Percentiles rank a stretch among this genome's conserved stretches.
Conservation (phyloP, 2,888 invertebrate species). For the Autographa gamma region DNA sequence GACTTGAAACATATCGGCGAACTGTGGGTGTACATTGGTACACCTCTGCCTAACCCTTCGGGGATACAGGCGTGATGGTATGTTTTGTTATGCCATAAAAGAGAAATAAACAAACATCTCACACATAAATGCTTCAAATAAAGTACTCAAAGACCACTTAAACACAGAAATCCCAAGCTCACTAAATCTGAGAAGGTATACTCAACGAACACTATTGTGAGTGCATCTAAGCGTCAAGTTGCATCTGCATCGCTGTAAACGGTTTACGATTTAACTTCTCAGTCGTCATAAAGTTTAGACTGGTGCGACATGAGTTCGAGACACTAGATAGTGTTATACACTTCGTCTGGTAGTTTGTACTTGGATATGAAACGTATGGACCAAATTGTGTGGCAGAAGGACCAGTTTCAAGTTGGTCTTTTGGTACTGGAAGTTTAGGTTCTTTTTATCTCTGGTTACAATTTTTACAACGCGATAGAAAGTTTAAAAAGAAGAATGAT, state of each 20-base stretch:
- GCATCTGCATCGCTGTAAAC: constrained; percentile 19
- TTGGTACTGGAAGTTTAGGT: not conserved
- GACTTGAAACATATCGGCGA: too few relatives aligned
- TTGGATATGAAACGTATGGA: constrained; percentile 1
- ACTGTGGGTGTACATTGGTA: too few relatives aligned
- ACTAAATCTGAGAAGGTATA: not conserved
- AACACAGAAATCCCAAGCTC: not conserved
- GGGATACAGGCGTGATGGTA: too few relatives aligned
- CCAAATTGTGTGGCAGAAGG: not conserved
- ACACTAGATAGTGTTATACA: constrained; percentile 11
- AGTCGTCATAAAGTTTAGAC: not conserved
- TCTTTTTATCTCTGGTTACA: too few relatives aligned
- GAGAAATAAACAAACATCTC: too few relatives aligned
- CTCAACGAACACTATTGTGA: not conserved
- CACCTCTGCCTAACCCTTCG: too few relatives aligned
- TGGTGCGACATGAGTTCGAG: constrained; percentile 7
- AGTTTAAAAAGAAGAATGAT: too few relatives aligned
- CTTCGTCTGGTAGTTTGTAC: not conserved
- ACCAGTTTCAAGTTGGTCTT: not conserved
- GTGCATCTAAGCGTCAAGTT: not conserved
- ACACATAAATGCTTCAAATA: not conserved
- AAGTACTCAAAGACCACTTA: not conserved
- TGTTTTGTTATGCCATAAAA: too few relatives aligned
- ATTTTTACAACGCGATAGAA: too few relatives aligned
- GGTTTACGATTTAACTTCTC: constrained; percentile 29